phyloP scores from a whole-genome alignment of 2,797 vertebrate genomes.

The Streptopelia turtur region DNA sequence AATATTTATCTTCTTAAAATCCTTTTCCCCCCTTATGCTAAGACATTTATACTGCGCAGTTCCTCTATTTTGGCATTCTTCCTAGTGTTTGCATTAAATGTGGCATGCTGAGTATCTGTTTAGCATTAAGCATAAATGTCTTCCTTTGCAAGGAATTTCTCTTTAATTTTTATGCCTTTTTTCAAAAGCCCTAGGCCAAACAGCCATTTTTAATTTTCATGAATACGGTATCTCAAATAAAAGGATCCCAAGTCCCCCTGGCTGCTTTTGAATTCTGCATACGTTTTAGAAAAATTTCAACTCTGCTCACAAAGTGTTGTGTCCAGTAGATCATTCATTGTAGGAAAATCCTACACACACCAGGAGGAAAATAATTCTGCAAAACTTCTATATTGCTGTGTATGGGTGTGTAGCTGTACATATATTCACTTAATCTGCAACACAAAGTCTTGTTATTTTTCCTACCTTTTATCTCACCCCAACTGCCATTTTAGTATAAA shows the following conservation, averaged over 20 bases:
- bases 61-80: background rate
- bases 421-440: background rate
- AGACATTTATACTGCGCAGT: background rate
- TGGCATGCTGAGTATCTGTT: background rate
- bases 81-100: background rate
- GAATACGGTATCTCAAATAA: constrained; percentile 8
- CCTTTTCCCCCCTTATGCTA: background rate
- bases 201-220: constrained; percentile 20
- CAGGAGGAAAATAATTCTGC: background rate
- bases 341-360: background rate
- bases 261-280: background rate
- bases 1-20: background rate
- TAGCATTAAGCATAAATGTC: constrained; percentile 28
- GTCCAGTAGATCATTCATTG: background rate
- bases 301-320: background rate
- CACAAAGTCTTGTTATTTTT: background rate
- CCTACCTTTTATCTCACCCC: background rate
- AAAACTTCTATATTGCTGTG: background rate
- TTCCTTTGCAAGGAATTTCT: constrained; percentile 27
- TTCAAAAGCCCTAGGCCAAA: background rate
- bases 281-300: background rate
- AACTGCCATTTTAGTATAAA: background rate
- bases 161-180: constrained; percentile 12
- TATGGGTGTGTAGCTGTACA: background rate
- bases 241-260: background rate